phyloP scores from a whole-genome alignment of 1,140 invertebrate genomes.

The Dendrolimus kikuchii region DNA sequence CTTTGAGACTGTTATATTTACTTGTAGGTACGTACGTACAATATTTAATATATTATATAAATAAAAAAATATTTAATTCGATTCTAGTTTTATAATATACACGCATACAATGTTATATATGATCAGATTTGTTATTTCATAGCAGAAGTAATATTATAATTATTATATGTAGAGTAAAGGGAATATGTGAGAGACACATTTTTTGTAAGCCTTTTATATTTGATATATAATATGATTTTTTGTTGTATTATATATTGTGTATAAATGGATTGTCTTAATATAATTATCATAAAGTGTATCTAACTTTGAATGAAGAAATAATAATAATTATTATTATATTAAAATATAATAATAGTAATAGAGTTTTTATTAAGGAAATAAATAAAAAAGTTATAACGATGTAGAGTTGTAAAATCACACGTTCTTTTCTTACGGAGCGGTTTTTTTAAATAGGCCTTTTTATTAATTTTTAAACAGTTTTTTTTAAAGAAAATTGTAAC shows the following conservation, averaged over 20 bases:
- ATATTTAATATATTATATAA: constrained; percentile 43
- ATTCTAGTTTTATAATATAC: constrained; percentile 34
- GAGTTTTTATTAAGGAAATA: constrained; percentile 69
- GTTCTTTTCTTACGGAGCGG: constrained; percentile 45
- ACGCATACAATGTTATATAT: constrained; percentile 40
- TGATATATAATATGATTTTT: not conserved
- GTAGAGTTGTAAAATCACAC: constrained; percentile 53
- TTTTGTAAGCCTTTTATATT: constrained; percentile 4
- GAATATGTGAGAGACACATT: constrained; percentile 29
- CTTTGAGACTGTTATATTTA: constrained; percentile 69
- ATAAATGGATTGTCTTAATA: constrained; percentile 32
- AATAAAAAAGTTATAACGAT: constrained; percentile 62
- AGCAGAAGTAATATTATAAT: constrained; percentile 12
- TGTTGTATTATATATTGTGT: constrained; percentile 36
- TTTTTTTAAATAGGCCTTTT: constrained; percentile 54
- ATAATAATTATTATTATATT: constrained; percentile 67
- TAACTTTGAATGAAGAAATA: constrained; percentile 62
- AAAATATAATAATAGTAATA: constrained; percentile 68
- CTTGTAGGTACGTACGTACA: constrained; percentile 64
- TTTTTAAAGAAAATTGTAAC: constrained; percentile 60
- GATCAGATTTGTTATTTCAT: constrained; percentile 28
- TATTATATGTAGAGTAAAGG: constrained; percentile 29
- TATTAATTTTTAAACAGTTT: constrained; percentile 67
- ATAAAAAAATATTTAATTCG: constrained; percentile 67
- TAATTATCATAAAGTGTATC: constrained; percentile 60